Evolutionary conservation across 2,113 vertebrate species (phyloP), one percentile per base, ranked within the genome.

Genomic region (Genyomyrus donnyi): DNA sequence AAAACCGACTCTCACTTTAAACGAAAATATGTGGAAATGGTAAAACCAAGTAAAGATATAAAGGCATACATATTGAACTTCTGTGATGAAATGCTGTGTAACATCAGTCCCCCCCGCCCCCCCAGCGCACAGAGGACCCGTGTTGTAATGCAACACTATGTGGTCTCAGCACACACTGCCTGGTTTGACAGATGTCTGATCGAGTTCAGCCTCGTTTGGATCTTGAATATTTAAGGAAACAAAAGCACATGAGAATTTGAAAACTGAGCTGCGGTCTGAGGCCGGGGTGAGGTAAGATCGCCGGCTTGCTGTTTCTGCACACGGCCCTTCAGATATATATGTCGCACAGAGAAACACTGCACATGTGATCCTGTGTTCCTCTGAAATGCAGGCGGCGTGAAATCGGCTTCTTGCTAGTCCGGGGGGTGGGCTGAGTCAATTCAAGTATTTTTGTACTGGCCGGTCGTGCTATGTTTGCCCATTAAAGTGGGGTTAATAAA

Each of bases 61-160:
- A 77, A 42, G 35, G 27, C 31, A 42, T 77, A 77, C 35, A 77
- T 77, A 42, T 77, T 42, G 17, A 77, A 42, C 27, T 35, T 42
- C n/a, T 42, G 74, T 77, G 74, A 77, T 77, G 74, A 77, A 77
- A 77, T 77, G 74, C 74, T 77, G 74, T 77, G 74, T 77, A 77
- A 77, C 31, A 77, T 35, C 74, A 77, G 27, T 7, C 9, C 45
- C 49, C 8, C 2, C 48, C 48, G 31, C 70, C 31, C 62, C 24
- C 0, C 62, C n/a, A 3, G 62, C n/a, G 1, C 62, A 66, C 62
- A 66, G 62, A 66, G n/a, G 62, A 27, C n/a, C 62, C 0, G 3
- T n/a, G 62, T 66, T 27, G 62, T 66, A 66, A 66, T 66, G 62
- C 62, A 66, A 27, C 62, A 66, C 62, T 27, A 66, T 10, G n/a